Percentiles rank a stretch among this genome's conserved stretches.
These are phyloP conservation scores for Semotilus atromaculatus DNA, from an alignment of 2,797 vertebrate species.

Conservation along the genomic window DNA sequence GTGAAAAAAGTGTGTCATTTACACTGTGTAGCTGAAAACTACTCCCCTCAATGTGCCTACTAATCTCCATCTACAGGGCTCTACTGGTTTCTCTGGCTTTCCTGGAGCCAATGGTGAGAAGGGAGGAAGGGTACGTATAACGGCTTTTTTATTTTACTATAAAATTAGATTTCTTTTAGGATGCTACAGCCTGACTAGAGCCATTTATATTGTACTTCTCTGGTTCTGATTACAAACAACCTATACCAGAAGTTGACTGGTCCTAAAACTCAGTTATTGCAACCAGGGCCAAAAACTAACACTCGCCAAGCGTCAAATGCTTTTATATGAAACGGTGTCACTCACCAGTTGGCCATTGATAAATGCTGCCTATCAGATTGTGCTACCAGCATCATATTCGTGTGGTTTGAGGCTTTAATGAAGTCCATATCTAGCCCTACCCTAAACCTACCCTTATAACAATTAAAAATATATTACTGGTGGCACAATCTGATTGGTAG, in stretches of 20 bases:
- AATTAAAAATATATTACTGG: too few relatives aligned
- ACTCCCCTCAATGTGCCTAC: background rate
- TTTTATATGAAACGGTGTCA: too few relatives aligned
- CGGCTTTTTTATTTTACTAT: background rate
- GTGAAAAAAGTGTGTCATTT: background rate
- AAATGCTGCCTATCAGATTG: too few relatives aligned
- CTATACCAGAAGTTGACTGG: background rate
- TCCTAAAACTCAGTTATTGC: background rate
- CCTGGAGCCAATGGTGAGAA: slow-evolving; percentile 96
- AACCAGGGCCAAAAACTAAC: too few relatives aligned
- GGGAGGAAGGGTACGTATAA: slow-evolving; percentile 87
- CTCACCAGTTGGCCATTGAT: too few relatives aligned
- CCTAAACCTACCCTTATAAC: too few relatives aligned
- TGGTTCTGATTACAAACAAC: background rate
- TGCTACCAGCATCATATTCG: too few relatives aligned
- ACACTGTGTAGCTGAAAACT: background rate
- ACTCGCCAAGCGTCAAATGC: too few relatives aligned
- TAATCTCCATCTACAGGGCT: slow-evolving; percentile 81
- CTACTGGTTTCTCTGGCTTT: slow-evolving; percentile 92
- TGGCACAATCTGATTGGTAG: too few relatives aligned
- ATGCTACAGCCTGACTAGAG: background rate
- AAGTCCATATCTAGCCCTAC: too few relatives aligned
- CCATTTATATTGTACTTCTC: background rate
- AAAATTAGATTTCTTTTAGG: background rate
- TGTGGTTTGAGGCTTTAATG: too few relatives aligned